Base-by-base conservation (phyloP, 2,888 invertebrate species). In the Rhorus exstirpatorius region DNA sequence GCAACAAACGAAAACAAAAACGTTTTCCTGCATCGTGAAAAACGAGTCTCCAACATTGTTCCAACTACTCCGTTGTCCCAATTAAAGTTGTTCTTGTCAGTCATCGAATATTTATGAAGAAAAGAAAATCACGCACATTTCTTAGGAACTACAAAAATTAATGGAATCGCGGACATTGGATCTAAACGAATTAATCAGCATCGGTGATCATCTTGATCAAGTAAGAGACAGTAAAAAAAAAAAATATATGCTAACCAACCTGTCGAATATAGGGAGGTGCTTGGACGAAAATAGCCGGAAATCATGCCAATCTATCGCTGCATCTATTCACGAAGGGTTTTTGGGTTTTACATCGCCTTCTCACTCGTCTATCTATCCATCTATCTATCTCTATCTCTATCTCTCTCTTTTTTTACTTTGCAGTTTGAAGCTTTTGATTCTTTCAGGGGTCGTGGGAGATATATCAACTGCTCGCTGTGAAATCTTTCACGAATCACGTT, bases 151-250 rank as follows among this genome's bases (percentile, higher is more conserved):
- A 93, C 94, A 95, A 95, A 96, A 95, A 94, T 94, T 95, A 93
- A 95, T 96, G 94, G 96, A 96, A 93, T 94, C 95, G 91, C 95
- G 95, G 92, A 95, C 95, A 93, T 95, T 94, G 93, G 96, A 96
- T 93, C 93, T 97, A 93, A 95, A 95, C 93, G 96, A 96, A 93
- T 95, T 96, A 93, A 94, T 96, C 93, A 94, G 94, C 91, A 95
- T 96, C 94, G 95, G 96, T 92, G 96, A 96, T 94, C 95, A 96
- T 91, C 95, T 97, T 94, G 96, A 97, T 93, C 97, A 97, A 96
- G 97, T 97, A 97, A 97, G 96, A 94, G 84, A 70, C 12, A 72
- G 55, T 58, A 71, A 71, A 51, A 70, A 41, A 58, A 38, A 60
- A 75, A 51, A 51, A 49, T n/a, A 24, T 46, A 21, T n/a, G 41